These are phyloP conservation scores for Heliconius congener DNA, from an alignment of 1,140 invertebrate species.

Conservation along the genomic window DNA sequence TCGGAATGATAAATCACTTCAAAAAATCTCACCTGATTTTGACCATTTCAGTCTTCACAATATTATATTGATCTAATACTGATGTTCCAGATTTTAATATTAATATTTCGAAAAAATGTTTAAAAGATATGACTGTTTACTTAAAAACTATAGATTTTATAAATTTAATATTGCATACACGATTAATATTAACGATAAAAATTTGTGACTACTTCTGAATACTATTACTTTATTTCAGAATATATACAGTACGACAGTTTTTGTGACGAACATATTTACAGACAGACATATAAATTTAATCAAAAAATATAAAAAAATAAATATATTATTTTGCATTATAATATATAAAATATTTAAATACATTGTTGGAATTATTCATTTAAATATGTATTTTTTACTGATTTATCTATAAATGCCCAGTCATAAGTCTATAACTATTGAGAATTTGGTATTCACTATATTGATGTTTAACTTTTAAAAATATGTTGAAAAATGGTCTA, in stretches of 20 bases:
- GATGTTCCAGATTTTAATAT: conserved; percentile 4
- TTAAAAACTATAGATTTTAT: background rate
- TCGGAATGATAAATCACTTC: conserved; percentile 24
- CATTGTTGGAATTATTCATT: background rate
- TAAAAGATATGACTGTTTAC: background rate
- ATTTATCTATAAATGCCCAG: background rate
- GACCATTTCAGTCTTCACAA: conserved; percentile 1
- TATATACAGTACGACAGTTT: background rate
- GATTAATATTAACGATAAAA: background rate
- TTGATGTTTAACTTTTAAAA: background rate
- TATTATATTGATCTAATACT: conserved; percentile 4
- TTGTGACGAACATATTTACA: too few species aligned
- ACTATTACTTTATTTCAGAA: background rate
- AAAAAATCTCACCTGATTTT: conserved; percentile 16
- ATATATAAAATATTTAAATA: background rate
- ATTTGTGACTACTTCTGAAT: background rate
- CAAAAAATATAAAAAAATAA: background rate
- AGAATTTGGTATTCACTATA: background rate
- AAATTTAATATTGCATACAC: background rate
- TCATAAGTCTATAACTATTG: background rate
- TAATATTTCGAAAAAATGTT: conserved; percentile 19
- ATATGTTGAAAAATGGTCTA: background rate
- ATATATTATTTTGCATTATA: background rate
- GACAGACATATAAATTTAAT: background rate
- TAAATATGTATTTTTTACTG: background rate